Conservation (phyloP, 2,113 vertebrate species). For the Crotophaga sulcirostris region DNA sequence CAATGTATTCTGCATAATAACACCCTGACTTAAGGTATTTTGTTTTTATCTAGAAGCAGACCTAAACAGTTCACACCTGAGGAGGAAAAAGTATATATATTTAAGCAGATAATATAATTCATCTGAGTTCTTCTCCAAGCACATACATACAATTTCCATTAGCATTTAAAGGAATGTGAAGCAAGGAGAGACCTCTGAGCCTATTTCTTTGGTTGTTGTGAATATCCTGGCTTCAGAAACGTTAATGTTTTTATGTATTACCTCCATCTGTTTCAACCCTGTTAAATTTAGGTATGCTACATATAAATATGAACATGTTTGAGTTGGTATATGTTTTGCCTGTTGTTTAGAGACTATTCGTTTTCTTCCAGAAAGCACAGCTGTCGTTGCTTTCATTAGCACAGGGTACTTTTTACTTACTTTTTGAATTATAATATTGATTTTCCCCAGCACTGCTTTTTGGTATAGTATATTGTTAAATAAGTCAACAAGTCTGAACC, state of each 20-base stretch:
- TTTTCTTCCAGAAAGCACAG: constrained; percentile 43
- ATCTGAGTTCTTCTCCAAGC: not conserved
- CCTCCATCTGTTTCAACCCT: constrained; percentile 52
- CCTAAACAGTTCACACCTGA: not conserved
- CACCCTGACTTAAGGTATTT: not conserved
- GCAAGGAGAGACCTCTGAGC: not conserved
- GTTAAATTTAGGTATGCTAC: constrained; percentile 49
- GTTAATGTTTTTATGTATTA: constrained; percentile 59
- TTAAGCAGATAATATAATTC: not conserved
- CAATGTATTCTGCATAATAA: not conserved
- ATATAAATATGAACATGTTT: constrained; percentile 58
- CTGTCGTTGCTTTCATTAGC: constrained; percentile 23
- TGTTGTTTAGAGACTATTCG: not conserved
- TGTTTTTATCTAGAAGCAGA: not conserved
- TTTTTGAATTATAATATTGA: constrained; percentile 32
- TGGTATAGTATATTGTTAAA: not conserved
- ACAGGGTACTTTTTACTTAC: not conserved
- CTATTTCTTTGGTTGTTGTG: constrained; percentile 10
- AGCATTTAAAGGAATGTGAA: constrained; percentile 39
- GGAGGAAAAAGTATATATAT: not conserved
- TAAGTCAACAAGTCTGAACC: not conserved
- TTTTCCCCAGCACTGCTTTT: not conserved
- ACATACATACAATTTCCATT: not conserved
- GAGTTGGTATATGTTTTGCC: constrained; percentile 12
- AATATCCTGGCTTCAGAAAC: constrained; percentile 49